Conservation (phyloP, 2,888 invertebrate genomes). For the Amphipyra berbera region DNA sequence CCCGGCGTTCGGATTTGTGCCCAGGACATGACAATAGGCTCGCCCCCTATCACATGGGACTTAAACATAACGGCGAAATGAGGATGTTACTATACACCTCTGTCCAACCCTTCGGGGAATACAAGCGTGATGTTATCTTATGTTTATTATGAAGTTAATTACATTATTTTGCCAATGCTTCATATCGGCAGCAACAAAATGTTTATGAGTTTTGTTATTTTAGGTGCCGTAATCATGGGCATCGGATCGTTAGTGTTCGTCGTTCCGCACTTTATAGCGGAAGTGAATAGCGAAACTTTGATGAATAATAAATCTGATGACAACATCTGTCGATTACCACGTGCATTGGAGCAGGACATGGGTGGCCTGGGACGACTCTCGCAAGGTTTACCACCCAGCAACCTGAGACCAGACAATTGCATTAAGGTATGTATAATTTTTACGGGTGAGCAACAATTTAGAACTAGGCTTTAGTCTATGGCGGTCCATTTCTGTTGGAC, state of each 20-base stretch:
- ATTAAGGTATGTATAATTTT: slow-evolving; percentile 89
- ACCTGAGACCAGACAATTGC: slow-evolving; percentile 94
- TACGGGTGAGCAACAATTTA: neutral
- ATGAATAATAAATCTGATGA: slow-evolving; percentile 93
- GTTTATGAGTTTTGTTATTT: slow-evolving; percentile 55
- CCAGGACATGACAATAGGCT: no score
- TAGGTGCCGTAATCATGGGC: slow-evolving; percentile 97
- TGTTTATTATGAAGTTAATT: neutral
- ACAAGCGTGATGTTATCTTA: no score
- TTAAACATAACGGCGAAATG: no score
- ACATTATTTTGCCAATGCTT: slow-evolving; percentile 13
- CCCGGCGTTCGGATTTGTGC: no score
- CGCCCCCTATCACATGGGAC: no score
- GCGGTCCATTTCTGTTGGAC: no score
- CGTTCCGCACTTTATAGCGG: slow-evolving; percentile 97
- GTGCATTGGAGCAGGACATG: slow-evolving; percentile 92
- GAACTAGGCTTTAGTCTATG: neutral
- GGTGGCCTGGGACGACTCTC: slow-evolving; percentile 93
- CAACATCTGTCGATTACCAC: slow-evolving; percentile 94
- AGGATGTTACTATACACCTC: no score
- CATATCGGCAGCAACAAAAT: slow-evolving; percentile 10
- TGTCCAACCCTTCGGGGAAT: no score
- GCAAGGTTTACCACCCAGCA: slow-evolving; percentile 93
- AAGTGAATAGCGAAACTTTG: slow-evolving; percentile 92
- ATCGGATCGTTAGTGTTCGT: slow-evolving; percentile 97